Evolutionary conservation across 2,888 invertebrate genomes (phyloP).

Genomic region (Thymelicus acteon): DNA sequence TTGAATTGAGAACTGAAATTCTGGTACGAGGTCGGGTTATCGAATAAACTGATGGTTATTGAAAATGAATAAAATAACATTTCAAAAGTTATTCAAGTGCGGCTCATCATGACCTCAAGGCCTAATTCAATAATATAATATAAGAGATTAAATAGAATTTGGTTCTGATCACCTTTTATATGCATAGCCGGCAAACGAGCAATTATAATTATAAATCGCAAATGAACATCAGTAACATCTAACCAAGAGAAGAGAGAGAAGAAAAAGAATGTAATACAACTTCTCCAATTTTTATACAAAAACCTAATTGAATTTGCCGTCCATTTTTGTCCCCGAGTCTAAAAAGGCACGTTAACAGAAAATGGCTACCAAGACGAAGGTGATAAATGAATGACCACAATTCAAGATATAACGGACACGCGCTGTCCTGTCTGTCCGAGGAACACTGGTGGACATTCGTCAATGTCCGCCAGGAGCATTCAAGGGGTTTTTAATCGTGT

Average conservation of each 20-base stretch:
- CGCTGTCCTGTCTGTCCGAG: slow-evolving; percentile 43
- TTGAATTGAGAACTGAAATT: background rate
- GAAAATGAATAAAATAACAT: background rate
- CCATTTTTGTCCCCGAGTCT: background rate
- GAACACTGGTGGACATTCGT: slow-evolving; percentile 67
- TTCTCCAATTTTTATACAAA: background rate
- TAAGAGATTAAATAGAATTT: no score
- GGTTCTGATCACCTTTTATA: no score
- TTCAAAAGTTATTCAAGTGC: background rate
- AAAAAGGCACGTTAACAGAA: background rate
- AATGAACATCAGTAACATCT: no score
- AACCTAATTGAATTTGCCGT: background rate
- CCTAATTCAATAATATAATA: background rate
- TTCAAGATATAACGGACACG: slow-evolving; percentile 20
- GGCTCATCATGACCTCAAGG: background rate
- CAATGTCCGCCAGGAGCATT: slow-evolving; percentile 75
- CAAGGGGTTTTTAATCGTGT: slow-evolving; percentile 70
- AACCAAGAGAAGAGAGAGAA: no score
- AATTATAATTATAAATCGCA: no score
- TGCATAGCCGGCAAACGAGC: no score
- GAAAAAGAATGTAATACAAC: background rate
- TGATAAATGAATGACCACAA: slow-evolving; percentile 23
- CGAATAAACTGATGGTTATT: background rate
- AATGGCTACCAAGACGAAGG: background rate
- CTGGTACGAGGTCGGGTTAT: background rate